phyloP scores from a whole-genome alignment of 2,888 invertebrate genomes.

The Pristionchus mayeri region DNA sequence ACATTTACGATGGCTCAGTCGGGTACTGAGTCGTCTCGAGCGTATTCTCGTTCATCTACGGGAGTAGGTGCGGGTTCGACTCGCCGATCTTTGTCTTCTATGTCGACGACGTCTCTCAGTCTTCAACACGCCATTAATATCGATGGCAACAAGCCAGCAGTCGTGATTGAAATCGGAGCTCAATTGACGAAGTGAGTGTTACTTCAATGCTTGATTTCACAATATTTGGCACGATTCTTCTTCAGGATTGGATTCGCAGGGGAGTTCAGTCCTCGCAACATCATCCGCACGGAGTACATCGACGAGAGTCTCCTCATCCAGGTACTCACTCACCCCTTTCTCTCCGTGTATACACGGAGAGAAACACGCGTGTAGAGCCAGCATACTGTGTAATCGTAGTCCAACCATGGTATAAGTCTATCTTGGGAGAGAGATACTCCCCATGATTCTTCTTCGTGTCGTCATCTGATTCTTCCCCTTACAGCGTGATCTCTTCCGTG shows the following conservation, averaged over 20 bases:
- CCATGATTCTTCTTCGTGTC: neutral
- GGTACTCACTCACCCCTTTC: too few relatives aligned
- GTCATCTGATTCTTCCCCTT: neutral
- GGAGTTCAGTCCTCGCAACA: constrained; percentile 63
- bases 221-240: neutral
- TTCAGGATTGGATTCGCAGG: constrained; percentile 71
- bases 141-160: constrained; percentile 61
- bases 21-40: constrained; percentile 17
- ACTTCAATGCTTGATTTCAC: neutral
- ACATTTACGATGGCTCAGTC: constrained; percentile 35
- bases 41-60: constrained; percentile 46
- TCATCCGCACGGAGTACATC: constrained; percentile 58
- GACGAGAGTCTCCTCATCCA: constrained; percentile 50
- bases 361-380: too few relatives aligned
- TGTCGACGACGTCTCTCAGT: constrained; percentile 56
- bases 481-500: constrained; percentile 50
- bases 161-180: constrained; percentile 72
- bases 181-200: constrained; percentile 66
- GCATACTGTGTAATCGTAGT: too few relatives aligned
- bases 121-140: constrained; percentile 61
- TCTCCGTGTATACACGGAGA: too few relatives aligned
- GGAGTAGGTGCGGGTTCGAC: constrained; percentile 11
- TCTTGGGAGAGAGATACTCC: too few relatives aligned
- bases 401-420: too few relatives aligned
- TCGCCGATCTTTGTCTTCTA: constrained; percentile 41